Base-by-base conservation (phyloP, 2,113 vertebrate genomes). In the Oncorhynchus clarkii region DNA sequence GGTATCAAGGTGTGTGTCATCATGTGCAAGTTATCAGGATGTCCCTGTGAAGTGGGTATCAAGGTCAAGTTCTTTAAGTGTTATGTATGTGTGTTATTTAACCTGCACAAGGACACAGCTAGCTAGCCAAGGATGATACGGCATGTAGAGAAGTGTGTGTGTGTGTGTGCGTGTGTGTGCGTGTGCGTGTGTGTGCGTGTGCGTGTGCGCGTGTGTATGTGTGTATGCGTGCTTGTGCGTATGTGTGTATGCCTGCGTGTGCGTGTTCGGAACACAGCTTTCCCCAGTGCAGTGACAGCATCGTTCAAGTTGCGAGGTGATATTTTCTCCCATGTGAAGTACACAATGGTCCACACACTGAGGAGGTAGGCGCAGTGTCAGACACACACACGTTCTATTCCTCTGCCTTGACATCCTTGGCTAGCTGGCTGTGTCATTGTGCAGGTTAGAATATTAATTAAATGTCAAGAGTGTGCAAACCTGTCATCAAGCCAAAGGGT, bases 291-390 rank as follows among this genome's bases (percentile, higher is more conserved):
- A 75, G 80, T 92, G 92, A 90, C 90, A 91, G 88, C 83, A 84
- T 88, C 85, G 80, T 79, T 87, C 82, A 86, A 88, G 92, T 94
- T 93, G 93, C 92, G 90, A 93, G 92, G 92, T 91, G 92, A 92
- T 88, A 82, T 87, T 82, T 70, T 88, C 83, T 88, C 89, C 82
- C 87, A 89, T 87, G 89, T 91, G 89, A 86, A 86, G 77, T 82
- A 74, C 74, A 74, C 9, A 3, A 76, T 60, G 81, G 62, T 81
- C 70, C 49, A 71, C 78, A 69, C 78, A 64, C 24, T 66, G 9
- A 27, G 22, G 64, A 66, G 26, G 26, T 26, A 24, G 12, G 64
- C 14, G 80, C 48, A 24, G n/a, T 71, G 4, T 22, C 74, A 70
- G 66, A 65, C 68, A 62, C 54, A 73, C 59, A 71, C 71, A 81